phyloP scores from a whole-genome alignment of 35 echinoderm and acorn worm genomes.

The Apostichopus japonicus region DNA sequence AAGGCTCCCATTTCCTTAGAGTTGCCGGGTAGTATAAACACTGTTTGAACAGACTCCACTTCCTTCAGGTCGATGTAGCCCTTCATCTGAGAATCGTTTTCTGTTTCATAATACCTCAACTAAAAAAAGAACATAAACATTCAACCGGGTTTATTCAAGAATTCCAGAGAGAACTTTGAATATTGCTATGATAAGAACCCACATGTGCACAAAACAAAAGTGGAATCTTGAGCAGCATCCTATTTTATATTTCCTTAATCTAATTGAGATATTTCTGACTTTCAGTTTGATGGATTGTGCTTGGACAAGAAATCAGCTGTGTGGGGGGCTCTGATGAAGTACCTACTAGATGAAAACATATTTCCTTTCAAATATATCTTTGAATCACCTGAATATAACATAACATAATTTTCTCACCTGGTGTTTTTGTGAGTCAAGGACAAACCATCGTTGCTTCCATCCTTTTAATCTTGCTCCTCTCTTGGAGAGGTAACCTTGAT shows the following conservation, averaged over 20 bases:
- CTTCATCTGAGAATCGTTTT: slow-evolving; percentile 82
- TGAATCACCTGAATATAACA: background rate
- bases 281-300: no score
- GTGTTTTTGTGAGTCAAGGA: slow-evolving; percentile 92
- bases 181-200: no score
- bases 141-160: no score
- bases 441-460: slow-evolving; percentile 97
- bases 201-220: no score
- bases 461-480: slow-evolving; percentile 87
- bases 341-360: no score
- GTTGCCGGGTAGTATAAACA: slow-evolving; percentile 59
- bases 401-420: slow-evolving; percentile 61
- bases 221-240: no score
- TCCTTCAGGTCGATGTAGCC: slow-evolving; percentile 95
- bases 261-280: no score
- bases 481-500: slow-evolving; percentile 89
- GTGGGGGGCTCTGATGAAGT: no score
- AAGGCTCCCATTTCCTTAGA: slow-evolving; percentile 88
- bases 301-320: no score
- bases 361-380: background rate
- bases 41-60: slow-evolving; percentile 83
- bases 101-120: slow-evolving; percentile 94
- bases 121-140: slow-evolving; percentile 26
- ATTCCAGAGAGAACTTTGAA: no score
- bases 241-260: no score